phyloP scores from a whole-genome alignment of 2,888 invertebrate species.

The Dugesia japonica region DNA sequence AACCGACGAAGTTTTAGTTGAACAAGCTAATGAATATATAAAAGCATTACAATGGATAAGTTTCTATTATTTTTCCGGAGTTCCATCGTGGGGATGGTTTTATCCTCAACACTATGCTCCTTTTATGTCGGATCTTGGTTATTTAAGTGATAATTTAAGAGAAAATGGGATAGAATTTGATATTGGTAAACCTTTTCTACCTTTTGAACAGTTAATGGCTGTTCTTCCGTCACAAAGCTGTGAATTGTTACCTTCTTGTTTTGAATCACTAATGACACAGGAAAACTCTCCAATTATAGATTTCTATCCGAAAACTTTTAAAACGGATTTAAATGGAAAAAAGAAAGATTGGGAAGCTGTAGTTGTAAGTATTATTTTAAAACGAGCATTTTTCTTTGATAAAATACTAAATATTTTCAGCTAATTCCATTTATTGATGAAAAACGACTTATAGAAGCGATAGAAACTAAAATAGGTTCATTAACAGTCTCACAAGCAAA shows the following conservation, averaged over 20 bases:
- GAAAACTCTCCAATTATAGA: constrained; percentile 51
- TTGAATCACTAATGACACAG: constrained; percentile 57
- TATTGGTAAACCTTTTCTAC: constrained; percentile 21
- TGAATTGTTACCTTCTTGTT: constrained; percentile 24
- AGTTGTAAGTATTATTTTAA: constrained; percentile 30
- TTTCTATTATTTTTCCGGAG: constrained; percentile 84
- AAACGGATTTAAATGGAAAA: constrained; percentile 33
- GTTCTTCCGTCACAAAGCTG: constrained; percentile 27
- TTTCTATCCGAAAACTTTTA: constrained; percentile 31
- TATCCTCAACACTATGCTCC: constrained; percentile 94
- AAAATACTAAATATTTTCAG: background rate
- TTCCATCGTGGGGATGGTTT: constrained; percentile 86
- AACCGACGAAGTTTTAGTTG: background rate
- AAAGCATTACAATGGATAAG: constrained; percentile 87
- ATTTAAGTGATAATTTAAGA: background rate
- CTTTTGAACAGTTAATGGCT: constrained; percentile 32
- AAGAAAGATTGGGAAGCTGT: constrained; percentile 49
- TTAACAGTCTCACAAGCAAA: background rate
- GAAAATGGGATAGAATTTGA: constrained; percentile 21
- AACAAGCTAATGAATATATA: constrained; percentile 49
- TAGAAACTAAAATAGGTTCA: background rate
- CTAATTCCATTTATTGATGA: constrained; percentile 20
- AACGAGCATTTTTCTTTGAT: no score
- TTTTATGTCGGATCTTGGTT: constrained; percentile 25
- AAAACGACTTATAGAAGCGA: background rate